These are phyloP conservation scores for Hypothenemus hampei DNA, from an alignment of 1,140 invertebrate species.

Conservation along the genomic window DNA sequence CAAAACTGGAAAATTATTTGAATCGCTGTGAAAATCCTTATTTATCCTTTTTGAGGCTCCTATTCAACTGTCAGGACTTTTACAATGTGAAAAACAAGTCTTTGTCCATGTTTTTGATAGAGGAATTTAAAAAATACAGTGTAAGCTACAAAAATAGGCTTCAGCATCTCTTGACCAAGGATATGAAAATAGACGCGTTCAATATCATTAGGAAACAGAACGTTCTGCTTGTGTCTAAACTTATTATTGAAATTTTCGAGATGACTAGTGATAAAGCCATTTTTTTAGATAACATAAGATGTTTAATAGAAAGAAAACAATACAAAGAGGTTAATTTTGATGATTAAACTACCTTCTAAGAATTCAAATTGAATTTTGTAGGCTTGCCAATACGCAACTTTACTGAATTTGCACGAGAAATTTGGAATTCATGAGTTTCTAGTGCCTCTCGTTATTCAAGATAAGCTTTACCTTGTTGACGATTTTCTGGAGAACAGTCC, in stretches of 20 bases:
- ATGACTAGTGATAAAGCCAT: constrained; percentile 50
- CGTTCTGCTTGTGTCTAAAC: constrained; percentile 49
- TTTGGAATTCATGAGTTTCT: constrained; percentile 62
- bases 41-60: constrained; percentile 50
- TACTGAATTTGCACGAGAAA: constrained; percentile 57
- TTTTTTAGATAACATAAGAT: constrained; percentile 51
- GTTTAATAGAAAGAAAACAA: constrained; percentile 50
- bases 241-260: constrained; percentile 52
- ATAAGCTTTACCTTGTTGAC: constrained; percentile 62
- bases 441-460: constrained; percentile 68
- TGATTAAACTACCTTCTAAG: neutral
- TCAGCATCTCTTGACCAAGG: constrained; percentile 46
- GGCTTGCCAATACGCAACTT: constrained; percentile 59
- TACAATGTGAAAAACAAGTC: constrained; percentile 53
- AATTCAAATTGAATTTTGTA: constrained; percentile 35
- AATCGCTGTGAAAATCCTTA: constrained; percentile 51
- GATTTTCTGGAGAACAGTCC: constrained; percentile 58
- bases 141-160: constrained; percentile 36
- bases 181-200: constrained; percentile 58
- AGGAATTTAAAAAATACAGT: constrained; percentile 54
- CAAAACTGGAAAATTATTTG: constrained; percentile 50
- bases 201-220: constrained; percentile 54
- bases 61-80: constrained; percentile 56
- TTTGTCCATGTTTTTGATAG: constrained; percentile 54
- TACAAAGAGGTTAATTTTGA: constrained; percentile 53